phyloP scores from a whole-genome alignment of 2,113 vertebrate species.

The Calidris pygmaea region DNA sequence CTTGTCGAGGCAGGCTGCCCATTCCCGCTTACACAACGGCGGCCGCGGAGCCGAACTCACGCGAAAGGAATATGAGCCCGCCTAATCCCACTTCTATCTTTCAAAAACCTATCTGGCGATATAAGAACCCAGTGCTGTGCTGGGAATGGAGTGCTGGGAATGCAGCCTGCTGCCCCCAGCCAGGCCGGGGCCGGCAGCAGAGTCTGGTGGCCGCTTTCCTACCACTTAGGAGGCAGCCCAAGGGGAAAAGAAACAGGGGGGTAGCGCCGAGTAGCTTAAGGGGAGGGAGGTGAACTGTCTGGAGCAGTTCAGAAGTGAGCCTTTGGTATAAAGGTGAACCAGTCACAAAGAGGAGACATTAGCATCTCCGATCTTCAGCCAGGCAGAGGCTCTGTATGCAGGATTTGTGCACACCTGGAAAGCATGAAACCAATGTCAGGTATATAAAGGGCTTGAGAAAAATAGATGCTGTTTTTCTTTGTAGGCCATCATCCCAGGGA shows the following conservation, averaged over 20 bases:
- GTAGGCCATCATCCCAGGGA: neutral
- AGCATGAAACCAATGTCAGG: neutral
- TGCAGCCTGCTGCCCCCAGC: neutral
- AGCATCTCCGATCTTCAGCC: neutral
- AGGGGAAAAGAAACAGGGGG: neutral
- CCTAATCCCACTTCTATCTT: neutral
- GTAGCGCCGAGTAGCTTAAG: neutral
- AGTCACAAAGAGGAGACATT: neutral
- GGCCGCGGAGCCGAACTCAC: neutral
- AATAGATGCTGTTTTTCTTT: neutral
- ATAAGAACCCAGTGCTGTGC: neutral
- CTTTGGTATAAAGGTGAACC: neutral
- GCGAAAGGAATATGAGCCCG: neutral
- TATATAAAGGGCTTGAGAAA: neutral
- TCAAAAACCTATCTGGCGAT: neutral
- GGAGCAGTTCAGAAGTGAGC: neutral
- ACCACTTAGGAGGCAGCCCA: neutral
- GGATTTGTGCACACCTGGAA: neutral
- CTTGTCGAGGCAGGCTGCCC: neutral
- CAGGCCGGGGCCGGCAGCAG: fast-evolving
- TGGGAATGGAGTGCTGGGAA: neutral
- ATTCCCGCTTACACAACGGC: neutral
- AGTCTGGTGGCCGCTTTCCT: neutral
- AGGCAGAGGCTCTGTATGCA: neutral
- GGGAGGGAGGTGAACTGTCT: neutral